These are phyloP conservation scores for Synergus laeviventris DNA, from an alignment of 2,888 invertebrate species.

Conservation along the genomic window DNA sequence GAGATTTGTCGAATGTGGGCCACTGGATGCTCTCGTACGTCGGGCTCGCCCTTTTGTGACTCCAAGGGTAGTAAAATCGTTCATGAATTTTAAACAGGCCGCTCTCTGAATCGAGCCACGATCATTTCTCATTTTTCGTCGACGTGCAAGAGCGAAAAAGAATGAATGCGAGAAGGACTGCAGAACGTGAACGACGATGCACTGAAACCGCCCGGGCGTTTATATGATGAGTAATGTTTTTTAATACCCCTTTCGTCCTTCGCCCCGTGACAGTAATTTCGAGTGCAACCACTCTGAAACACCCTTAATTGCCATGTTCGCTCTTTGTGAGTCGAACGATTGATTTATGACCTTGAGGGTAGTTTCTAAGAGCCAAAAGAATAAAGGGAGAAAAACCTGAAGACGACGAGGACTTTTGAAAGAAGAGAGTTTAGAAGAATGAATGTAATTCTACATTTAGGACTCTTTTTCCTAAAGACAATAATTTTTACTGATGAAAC, in stretches of 20 bases:
- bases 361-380: not conserved
- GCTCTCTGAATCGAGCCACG: constrained; percentile 67
- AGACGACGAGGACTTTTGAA: not conserved
- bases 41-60: constrained; percentile 46
- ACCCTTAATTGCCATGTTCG: constrained; percentile 75
- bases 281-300: constrained; percentile 74
- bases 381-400: not conserved
- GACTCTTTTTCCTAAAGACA: not conserved
- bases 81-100: constrained; percentile 76
- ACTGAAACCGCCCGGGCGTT: constrained; percentile 62
- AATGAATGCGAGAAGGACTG: constrained; percentile 1
- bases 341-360: constrained; percentile 48
- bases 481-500: not conserved
- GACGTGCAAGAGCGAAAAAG: constrained; percentile 48
- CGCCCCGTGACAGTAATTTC: constrained; percentile 48
- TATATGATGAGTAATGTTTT: constrained; percentile 77
- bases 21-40: constrained; percentile 46
- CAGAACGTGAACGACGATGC: constrained; percentile 40
- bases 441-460: not conserved
- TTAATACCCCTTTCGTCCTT: constrained; percentile 69
- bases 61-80: constrained; percentile 71
- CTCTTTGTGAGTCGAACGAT: constrained; percentile 57
- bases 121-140: constrained; percentile 73
- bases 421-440: not conserved
- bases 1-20: constrained; percentile 46